Percentiles rank a stretch among this genome's conserved stretches.
These are phyloP conservation scores for Pyrrhia umbra DNA, from an alignment of 2,888 invertebrate species.

Conservation along the genomic window DNA sequence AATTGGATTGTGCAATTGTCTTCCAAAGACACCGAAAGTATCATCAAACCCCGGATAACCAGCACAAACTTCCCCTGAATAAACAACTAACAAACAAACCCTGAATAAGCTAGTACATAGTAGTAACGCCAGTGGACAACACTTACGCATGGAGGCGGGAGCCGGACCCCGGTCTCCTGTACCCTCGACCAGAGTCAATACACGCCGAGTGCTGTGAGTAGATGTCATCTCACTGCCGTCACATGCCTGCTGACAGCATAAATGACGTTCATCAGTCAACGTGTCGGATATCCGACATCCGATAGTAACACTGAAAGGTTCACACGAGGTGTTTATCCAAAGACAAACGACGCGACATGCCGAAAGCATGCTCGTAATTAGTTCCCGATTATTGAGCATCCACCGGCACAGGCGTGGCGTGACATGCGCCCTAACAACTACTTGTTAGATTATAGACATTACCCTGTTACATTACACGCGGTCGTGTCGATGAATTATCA, in stretches of 20 bases:
- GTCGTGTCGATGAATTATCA: too few species aligned
- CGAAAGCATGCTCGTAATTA: conserved; percentile 19
- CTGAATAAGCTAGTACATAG: too few species aligned
- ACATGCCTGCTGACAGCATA: conserved; percentile 11
- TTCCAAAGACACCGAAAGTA: too few species aligned
- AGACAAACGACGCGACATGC: conserved; percentile 30
- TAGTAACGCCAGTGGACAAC: too few species aligned
- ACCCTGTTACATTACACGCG: too few species aligned
- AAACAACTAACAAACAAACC: too few species aligned
- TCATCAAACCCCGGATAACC: too few species aligned
- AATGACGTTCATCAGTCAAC: conserved; percentile 10
- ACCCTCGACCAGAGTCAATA: background rate
- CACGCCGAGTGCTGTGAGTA: background rate
- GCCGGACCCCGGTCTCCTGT: background rate
- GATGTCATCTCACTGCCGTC: background rate
- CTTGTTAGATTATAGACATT: conserved; percentile 31
- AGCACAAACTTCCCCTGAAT: too few species aligned
- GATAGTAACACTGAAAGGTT: too few species aligned
- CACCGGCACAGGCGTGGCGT: background rate
- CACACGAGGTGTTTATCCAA: conserved; percentile 21
- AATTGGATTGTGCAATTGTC: too few species aligned
- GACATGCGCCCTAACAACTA: background rate
- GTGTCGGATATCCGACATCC: conserved; percentile 12
- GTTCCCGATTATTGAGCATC: conserved; percentile 7
- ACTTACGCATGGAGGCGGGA: too few species aligned